phyloP scores from a whole-genome alignment of 2,113 vertebrate species.

The Ptilorrhoa leucosticta region DNA sequence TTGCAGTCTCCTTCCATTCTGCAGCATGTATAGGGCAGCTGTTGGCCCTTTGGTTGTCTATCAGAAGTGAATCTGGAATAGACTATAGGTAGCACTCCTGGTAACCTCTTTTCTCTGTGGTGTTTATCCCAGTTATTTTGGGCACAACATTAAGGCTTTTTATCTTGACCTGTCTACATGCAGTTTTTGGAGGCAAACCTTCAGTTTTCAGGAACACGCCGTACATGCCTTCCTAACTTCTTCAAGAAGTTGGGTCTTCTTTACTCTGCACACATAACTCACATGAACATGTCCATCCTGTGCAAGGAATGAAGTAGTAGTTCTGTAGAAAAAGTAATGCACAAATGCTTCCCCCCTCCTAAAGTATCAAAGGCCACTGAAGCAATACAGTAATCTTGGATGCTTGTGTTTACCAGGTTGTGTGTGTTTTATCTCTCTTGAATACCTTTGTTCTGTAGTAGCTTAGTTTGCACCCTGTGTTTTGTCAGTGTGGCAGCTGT shows the following conservation, averaged over 20 bases:
- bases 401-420: neutral
- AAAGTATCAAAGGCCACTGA: neutral
- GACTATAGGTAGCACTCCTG: neutral
- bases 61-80: neutral
- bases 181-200: neutral
- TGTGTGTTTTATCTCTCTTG: neutral
- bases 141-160: neutral
- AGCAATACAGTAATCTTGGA: neutral
- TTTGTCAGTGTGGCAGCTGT: neutral
- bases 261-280: neutral
- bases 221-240: neutral
- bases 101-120: neutral
- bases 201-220: neutral
- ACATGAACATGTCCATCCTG: neutral
- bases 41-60: neutral
- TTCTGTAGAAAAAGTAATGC: neutral
- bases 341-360: too few relatives aligned
- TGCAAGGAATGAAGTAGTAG: neutral
- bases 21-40: neutral
- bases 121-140: neutral
- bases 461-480: neutral
- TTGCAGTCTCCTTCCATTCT: neutral
- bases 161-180: neutral
- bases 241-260: neutral
- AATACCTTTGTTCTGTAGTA: neutral